These are phyloP conservation scores for Scolopax mira DNA, from an alignment of 2,113 vertebrate species.

Conservation along the genomic window DNA sequence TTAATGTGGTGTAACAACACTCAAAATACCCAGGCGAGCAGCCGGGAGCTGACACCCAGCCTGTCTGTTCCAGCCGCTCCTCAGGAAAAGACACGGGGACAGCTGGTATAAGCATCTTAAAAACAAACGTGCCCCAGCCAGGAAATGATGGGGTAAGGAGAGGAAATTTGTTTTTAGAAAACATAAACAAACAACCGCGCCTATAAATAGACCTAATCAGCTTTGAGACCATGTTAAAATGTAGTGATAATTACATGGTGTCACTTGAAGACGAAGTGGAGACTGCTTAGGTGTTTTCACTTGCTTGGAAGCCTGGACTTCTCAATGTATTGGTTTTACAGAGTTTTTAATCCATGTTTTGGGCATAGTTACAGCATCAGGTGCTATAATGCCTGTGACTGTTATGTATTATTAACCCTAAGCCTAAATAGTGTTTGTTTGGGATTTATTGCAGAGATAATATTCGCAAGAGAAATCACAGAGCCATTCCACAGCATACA, in stretches of 20 bases:
- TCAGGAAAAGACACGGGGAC: not conserved
- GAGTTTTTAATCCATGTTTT: not conserved
- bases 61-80: not conserved
- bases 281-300: not conserved
- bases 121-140: not conserved
- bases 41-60: not conserved
- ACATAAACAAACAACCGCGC: not conserved
- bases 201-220: slow-evolving; percentile 24
- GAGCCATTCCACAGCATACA: not conserved
- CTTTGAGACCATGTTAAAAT: not conserved
- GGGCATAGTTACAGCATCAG: not conserved
- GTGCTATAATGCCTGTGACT: not conserved
- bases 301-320: not conserved
- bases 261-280: not conserved
- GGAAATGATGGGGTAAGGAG: not conserved
- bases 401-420: not conserved
- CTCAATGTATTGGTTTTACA: not conserved
- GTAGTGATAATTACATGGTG: not conserved
- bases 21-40: not conserved
- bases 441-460: not conserved
- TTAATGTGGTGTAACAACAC: not conserved
- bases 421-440: not conserved
- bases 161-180: not conserved
- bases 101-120: not conserved
- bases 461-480: not conserved